Base-by-base conservation (phyloP, 2,888 invertebrate species). In the Apodemia zela region DNA sequence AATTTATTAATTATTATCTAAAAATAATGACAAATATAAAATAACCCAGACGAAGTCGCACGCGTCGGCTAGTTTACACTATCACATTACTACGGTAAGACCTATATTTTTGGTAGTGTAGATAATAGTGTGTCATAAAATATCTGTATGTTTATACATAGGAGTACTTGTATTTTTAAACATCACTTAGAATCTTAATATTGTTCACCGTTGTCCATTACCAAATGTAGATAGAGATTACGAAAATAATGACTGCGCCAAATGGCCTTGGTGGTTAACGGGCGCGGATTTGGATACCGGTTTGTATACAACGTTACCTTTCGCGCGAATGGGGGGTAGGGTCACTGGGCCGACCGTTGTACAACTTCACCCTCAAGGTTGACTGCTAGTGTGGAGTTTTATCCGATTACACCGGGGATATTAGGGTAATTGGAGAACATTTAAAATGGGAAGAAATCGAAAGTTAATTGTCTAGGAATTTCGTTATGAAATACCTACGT, bases 211-310 rank as follows among this genome's bases (percentile, higher is more conserved):
- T 15, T 47, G 17, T 17, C 47, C 47, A 47, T 47, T 57, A 57
- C 57, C 57, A 57, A 57, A 57, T 29, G 15, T 8, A 8, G 57
- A 29, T 57, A 21, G 57, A 25, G 54, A 57, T 67, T 68, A 64
- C 68, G 63, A 65, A 67, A 68, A 47, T 38, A 38, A 64, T 59
- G 60, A 59, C 61, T 62, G 65, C 15, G 21, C 13, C 25, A 29
- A 29, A 8, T 62, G 71, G 66, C 71, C 71, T 71, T 71, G 70
- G 63, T 61, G 59, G 59, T 42, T 54, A 54, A 21, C 64, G 49
- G 61, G 60, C 68, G 67, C 65, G 62, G 64, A 60, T 62, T 60
- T 59, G 62, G 21, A 65, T 71, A 69, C 70, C 70, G 69, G 69
- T 71, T 71, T 57, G 65, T 42, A 15, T 42, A 15, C 42, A 42